Percentiles rank a stretch among this genome's conserved stretches.
Evolutionary conservation across 2,113 vertebrate species (phyloP).

Genomic region (Crocuta crocuta): DNA sequence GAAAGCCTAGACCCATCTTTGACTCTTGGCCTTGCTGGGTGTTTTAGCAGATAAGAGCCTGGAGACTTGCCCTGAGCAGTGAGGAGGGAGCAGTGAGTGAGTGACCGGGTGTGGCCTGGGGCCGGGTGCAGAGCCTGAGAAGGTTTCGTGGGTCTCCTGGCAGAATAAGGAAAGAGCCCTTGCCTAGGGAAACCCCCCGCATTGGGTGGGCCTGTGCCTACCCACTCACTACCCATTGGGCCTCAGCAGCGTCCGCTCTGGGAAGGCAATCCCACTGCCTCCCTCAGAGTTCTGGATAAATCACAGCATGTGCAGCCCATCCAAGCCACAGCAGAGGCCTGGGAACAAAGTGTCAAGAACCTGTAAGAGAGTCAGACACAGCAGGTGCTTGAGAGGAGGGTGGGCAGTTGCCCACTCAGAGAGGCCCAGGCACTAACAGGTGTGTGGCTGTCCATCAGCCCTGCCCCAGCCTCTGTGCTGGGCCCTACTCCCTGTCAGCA

Average conservation of each 20-base stretch:
- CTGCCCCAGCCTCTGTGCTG: fast-evolving
- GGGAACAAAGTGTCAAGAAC: neutral
- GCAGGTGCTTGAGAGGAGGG: neutral
- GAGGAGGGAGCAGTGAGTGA: neutral
- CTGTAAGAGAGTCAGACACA: neutral
- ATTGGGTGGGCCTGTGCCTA: neutral
- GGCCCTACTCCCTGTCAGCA: neutral
- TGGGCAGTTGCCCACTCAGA: neutral
- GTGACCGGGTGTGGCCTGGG: no score
- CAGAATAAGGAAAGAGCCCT: neutral
- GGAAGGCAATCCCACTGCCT: neutral
- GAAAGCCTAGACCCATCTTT: neutral
- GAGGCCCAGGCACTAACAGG: neutral
- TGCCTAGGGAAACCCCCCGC: neutral
- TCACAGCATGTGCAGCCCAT: neutral
- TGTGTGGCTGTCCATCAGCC: fast-evolving
- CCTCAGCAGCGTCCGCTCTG: neutral
- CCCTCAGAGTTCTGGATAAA: neutral
- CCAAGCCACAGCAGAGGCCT: neutral
- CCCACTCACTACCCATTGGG: neutral
- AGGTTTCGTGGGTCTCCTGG: neutral
- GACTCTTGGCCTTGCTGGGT: neutral
- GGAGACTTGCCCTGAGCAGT: neutral
- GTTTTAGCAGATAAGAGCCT: neutral
- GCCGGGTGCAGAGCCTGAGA: neutral